Base-by-base conservation (phyloP, 2,797 vertebrate genomes). In the Phrynocephalus guinanensis region DNA sequence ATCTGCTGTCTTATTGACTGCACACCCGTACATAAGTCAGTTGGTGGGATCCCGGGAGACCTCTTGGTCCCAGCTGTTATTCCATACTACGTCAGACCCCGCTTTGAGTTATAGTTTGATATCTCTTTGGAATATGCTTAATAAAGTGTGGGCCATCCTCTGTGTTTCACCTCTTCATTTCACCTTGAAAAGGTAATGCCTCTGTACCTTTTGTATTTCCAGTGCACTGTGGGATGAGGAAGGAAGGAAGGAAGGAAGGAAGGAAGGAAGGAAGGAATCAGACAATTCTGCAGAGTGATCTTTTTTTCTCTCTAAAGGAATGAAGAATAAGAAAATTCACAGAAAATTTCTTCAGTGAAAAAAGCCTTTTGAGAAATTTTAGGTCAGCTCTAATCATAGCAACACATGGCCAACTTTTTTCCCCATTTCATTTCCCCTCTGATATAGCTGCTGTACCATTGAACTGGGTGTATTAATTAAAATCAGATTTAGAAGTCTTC, bases 401-500 rank as follows among this genome's bases (percentile, higher is more conserved):
- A 80, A 67, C 72, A 60, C 60, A 24, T 48, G 52, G 1, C 50
- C 38, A 63, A 26, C 38, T 83, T 76, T 82, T 84, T 5, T 28
- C 76, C 38, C 38, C 26, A 67, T 82, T 82, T 66, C 68, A 3
- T 75, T 38, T 44, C 44, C 56, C 24, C 15, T 26, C 5, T 60
- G 48, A 67, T 15, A 10, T 30, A 71, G 44, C 63, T 67, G 6
- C 38, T 85, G 63, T 7, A 68, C 24, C 73, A 3, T 81, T 24
- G 79, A 88, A 85, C 77, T 73, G 63, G 71, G 44, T 63, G 28
- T 88, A 81, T 68, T 85, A 88, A 81, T 88, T 88, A 76, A 85
- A 85, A 48, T 66, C 28, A 76, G 44, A 73, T 89, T 85, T 26
- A 87, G 88, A 66, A 72, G 79, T 9, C 73, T 56, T 18, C 79